Evolutionary conservation across 2,797 vertebrate species (phyloP).

Genomic region (Brachyrhaphis roseni): DNA sequence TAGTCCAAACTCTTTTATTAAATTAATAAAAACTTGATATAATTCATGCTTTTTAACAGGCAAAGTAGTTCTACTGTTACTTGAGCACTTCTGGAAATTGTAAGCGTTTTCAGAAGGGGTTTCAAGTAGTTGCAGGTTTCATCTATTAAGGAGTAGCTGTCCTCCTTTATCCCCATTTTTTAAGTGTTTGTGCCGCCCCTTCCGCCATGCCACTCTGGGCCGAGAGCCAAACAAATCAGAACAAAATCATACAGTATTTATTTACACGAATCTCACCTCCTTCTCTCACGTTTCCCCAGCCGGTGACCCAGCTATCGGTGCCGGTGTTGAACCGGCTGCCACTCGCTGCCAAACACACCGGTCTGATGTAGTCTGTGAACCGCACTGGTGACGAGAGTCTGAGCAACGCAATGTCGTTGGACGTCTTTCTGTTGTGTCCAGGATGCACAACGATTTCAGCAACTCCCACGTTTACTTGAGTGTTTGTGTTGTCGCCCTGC

Average conservation of each 20-base stretch:
- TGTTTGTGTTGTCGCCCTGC: constrained; percentile 39
- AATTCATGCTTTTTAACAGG: too few species aligned
- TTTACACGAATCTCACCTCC: constrained; percentile 50
- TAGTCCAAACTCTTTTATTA: too few species aligned
- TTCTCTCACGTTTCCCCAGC: constrained; percentile 60
- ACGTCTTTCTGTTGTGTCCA: constrained; percentile 11
- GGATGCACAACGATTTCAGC: constrained; percentile 50
- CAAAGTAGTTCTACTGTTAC: too few species aligned
- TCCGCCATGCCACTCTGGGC: neutral
- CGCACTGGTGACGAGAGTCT: constrained; percentile 62
- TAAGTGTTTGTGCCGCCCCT: neutral
- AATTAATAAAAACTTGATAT: too few species aligned
- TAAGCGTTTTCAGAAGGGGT: too few species aligned
- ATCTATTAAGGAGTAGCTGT: too few species aligned
- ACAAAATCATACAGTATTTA: neutral
- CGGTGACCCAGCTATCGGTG: constrained; percentile 45
- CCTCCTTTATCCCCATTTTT: too few species aligned
- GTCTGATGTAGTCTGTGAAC: constrained; percentile 78
- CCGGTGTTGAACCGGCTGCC: constrained; percentile 63
- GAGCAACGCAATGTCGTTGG: constrained; percentile 68
- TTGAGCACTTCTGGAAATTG: too few species aligned
- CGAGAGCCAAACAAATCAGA: neutral
- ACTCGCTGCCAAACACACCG: constrained; percentile 81
- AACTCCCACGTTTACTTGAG: constrained; percentile 42
- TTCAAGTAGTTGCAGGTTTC: too few species aligned